phyloP scores from a whole-genome alignment of 2,113 vertebrate species.

The Coturnix japonica region DNA sequence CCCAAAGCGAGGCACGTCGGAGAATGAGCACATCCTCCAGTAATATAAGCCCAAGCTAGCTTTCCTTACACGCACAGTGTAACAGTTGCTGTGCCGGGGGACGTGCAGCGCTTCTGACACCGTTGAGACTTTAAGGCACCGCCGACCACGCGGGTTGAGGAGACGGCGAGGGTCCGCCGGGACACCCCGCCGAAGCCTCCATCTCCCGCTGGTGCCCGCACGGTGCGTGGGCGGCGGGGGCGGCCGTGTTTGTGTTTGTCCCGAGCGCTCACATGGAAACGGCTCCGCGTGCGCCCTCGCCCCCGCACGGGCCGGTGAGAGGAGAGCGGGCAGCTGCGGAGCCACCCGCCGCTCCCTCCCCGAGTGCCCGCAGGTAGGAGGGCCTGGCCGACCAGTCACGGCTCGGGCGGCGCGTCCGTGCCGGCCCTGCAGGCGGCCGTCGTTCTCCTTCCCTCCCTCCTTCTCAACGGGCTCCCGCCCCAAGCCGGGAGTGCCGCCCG shows the following conservation, averaged over 20 bases:
- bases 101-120: not conserved
- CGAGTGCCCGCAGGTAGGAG: not conserved
- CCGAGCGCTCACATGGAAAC: conserved; percentile 28
- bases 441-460: no score
- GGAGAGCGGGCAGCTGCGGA: not conserved
- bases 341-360: no score
- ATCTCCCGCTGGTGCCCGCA: not conserved
- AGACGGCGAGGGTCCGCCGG: fast-evolving
- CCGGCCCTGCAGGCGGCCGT: no score
- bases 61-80: not conserved
- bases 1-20: fast-evolving
- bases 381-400: not conserved
- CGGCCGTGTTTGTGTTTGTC: not conserved
- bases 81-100: not conserved
- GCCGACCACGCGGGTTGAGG: not conserved
- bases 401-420: not conserved
- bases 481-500: not conserved
- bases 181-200: fast-evolving
- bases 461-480: no score
- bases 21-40: fast-evolving
- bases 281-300: not conserved
- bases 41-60: not conserved
- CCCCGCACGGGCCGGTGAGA: not conserved
- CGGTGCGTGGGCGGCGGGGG: not conserved
- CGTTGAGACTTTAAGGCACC: fast-evolving